Base-by-base conservation (phyloP, 2,113 vertebrate genomes). In the Hipposideros armiger region DNA sequence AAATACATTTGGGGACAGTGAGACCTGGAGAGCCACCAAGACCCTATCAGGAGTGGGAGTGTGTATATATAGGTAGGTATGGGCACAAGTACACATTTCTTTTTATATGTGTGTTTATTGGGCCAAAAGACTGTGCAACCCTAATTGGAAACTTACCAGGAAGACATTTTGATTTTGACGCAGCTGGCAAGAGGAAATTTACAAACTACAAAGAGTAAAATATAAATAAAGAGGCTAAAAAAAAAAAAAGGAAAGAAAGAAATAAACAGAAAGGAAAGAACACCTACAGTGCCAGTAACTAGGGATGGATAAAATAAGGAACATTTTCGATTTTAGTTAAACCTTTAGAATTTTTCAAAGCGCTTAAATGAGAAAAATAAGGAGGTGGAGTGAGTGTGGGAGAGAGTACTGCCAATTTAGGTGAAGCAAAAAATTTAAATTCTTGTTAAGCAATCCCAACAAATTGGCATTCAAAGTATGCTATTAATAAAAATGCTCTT, bases 211-310 rank as follows among this genome's bases (percentile, higher is more conserved):
- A 76, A 97, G 86, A 95, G 90, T 85, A 58, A 83, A 86, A 72
- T 64, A 97, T 74, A 98, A 97, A 97, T 84, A 97, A 91, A 95
- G n/a, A 69, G 50, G 30, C 77, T 77, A 6, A 47, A 90, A 54
- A 80, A 40, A 26, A 50, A 15, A 50, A 16, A 30, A 17, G 13
- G 19, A 72, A 72, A 74, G 15, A 45, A 16, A 80, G 6, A 7
- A 82, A 77, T 28, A 56, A 67, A n/a, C 15, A 72, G 42, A 78
- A 82, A 91, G 28, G 83, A 86, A 90, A 58, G 91, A 86, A 94
- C 72, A 74, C 92, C 47, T 83, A 87, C 26, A 0, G 86, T 84
- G 83, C 84, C 87, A 56, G 87, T 81, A 92, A 95, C 54, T 54
- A 36, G 54, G 88, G 50, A 20, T 15, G 32, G 83, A 95, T 87